Percentiles rank a stretch among this genome's conserved stretches.
These are phyloP conservation scores for Procambarus clarkii DNA, from an alignment of 1,140 invertebrate genomes.

Conservation along the genomic window DNA sequence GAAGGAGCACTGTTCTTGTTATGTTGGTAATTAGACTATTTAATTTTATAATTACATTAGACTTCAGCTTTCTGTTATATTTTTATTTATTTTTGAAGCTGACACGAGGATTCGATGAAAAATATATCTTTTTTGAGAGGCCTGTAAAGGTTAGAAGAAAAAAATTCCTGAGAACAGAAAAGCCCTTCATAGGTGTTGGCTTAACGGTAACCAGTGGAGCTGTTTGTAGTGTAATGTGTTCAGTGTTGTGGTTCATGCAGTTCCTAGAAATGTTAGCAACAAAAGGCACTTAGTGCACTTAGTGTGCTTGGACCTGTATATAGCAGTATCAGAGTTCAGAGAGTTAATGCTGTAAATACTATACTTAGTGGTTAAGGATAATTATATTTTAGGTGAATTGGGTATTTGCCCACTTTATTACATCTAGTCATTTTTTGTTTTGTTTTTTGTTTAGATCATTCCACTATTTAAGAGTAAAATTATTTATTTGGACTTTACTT, in stretches of 20 bases:
- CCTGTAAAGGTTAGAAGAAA: constrained; percentile 56
- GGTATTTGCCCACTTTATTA: not conserved
- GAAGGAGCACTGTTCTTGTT: too few relatives aligned
- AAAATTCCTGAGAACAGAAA: constrained; percentile 38
- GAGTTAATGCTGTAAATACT: not conserved
- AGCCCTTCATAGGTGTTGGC: not conserved
- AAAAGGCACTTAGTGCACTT: not conserved
- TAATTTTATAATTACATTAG: too few relatives aligned
- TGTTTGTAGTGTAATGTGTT: too few relatives aligned
- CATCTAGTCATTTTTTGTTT: not conserved
- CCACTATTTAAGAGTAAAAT: not conserved
- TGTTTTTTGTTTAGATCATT: not conserved
- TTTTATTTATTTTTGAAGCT: constrained; percentile 43
- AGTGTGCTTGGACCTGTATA: not conserved
- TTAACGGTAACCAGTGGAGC: constrained; percentile 30
- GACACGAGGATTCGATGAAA: constrained; percentile 64
- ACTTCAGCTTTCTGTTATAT: not conserved
- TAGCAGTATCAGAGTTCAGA: not conserved
- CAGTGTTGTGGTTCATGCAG: not conserved
- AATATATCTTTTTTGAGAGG: constrained; percentile 61
- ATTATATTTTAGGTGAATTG: not conserved
- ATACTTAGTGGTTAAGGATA: not conserved
- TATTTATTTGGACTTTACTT: not conserved
- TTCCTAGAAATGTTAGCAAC: not conserved
- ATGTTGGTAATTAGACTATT: too few relatives aligned